Evolutionary conservation across 2,888 invertebrate species (phyloP), one percentile per base, ranked within the genome.

Genomic region (Psylliodes chrysocephalus): DNA sequence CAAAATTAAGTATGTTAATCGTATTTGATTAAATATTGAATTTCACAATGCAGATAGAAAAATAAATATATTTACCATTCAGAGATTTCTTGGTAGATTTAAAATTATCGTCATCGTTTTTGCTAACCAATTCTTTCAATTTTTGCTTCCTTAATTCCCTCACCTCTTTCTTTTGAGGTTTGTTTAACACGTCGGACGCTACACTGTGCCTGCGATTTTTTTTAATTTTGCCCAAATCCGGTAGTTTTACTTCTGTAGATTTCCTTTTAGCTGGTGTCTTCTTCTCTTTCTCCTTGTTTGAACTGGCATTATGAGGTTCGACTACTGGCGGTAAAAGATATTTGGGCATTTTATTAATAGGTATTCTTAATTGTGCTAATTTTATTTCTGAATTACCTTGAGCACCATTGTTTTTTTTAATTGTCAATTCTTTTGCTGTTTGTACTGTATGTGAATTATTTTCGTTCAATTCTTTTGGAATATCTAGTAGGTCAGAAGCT

Each of bases 121-220:
- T 82, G 85, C 75, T 63, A 49, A 17, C 72, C 69, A 22, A 79
- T 64, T 78, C 81, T 60, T 72, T 78, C 10, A 63, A 42, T 54
- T 54, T 72, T 68, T 63, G 68, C 66, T 49, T 73, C 47, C 62
- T 44, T 28, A 17, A 1, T 30, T 57, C 15, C 15, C 15, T 8
- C 2, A 47, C 19, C 19, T 14, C 75, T 71, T 33, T 17, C 49
- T 42, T 52, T 18, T 30, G 25, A 6, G 12, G 35, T n/a, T 35
- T n/a, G 35, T 6, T 30, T 30, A 30, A 5, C n/a, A 4, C 12
- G 15, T 49, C 40, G 4, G 6, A 1, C 1, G 47, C n/a, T 10
- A 8, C 35, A 14, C 47, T 22, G 5, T 15, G 33, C n/a, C 15
- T 40, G 10, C 12, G 22, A 44, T 66, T 51, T 53, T 53, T 40